phyloP scores from a whole-genome alignment of 2,113 vertebrate species.

The Grammomys surdaster region DNA sequence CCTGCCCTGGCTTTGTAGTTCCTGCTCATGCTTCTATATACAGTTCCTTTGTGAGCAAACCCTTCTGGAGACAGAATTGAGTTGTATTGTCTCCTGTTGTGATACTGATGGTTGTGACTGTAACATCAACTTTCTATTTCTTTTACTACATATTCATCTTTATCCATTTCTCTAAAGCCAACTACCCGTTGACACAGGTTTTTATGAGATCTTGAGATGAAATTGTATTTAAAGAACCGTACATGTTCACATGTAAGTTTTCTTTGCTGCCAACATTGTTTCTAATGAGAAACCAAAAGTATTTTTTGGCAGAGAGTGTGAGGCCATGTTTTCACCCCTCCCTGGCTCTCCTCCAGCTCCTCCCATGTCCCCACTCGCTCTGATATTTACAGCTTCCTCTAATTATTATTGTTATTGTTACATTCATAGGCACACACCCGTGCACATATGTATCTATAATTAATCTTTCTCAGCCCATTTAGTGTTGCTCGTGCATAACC shows the following conservation, averaged over 20 bases:
- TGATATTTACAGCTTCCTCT: neutral
- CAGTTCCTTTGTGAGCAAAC: neutral
- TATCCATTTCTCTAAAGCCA: neutral
- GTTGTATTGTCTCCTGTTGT: neutral
- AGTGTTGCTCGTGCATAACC: neutral
- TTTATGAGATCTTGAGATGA: neutral
- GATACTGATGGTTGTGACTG: neutral
- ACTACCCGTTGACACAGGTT: neutral
- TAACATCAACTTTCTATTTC: neutral
- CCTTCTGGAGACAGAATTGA: neutral
- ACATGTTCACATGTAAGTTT: neutral
- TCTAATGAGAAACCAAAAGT: conserved; percentile 9
- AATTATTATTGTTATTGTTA: neutral
- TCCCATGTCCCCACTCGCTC: neutral
- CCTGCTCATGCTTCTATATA: neutral
- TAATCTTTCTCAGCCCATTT: neutral
- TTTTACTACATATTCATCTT: neutral
- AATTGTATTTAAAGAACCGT: conserved; percentile 5
- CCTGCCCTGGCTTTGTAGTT: neutral
- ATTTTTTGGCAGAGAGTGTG: neutral
- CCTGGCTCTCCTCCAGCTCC: neutral
- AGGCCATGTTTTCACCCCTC: too few relatives aligned
- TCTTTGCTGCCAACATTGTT: neutral
- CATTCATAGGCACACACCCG: neutral
- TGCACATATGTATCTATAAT: neutral